Evolutionary conservation across 2,888 invertebrate species (phyloP), one percentile per base, ranked within the genome.

Genomic region (Hyposoter didymator): DNA sequence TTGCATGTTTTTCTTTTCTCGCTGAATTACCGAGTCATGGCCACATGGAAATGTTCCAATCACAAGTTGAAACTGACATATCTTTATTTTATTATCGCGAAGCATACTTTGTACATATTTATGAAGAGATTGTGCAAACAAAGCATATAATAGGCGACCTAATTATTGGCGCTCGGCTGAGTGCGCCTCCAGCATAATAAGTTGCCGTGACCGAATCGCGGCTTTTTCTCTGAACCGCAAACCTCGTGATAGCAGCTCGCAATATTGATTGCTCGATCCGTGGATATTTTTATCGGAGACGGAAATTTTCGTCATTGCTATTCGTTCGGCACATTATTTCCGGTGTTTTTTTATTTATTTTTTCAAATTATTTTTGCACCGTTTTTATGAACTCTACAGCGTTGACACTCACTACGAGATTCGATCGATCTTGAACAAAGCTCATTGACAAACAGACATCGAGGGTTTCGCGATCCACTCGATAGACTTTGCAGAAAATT

Each of bases 151-250:
- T 76, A 74, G 80, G 67, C 84, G 87, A 89, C 87, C 86, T 86
- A 88, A 88, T 88, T 86, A 84, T 87, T 84, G 87, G 84, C 87
- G 78, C 87, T 86, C 87, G 79, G 85, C 69, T 49, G 67, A 64
- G 19, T 62, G 84, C 89, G 89, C 89, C 88, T 81, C 80, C 75
- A 10, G 90, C 86, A 76, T 90, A 49, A 59, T 55, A 78, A 84
- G 47, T 75, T 64, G 19, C 35, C 74, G 32, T 28, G 62, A 76
- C 69, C 75, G 78, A 78, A 82, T 83, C 79, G 70, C n/a, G 73
- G 55, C 87, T 52, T 28, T 82, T 84, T 49, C 39, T 76, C 79
- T 81, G 55, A 64, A 72, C 81, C 70, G 64, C 52, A 22, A 35
- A 78, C 45, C 82, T 78, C 55, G 62, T 47, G 73, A 73, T 66